Evolutionary conservation across 2,797 vertebrate genomes (phyloP).

Genomic region (Gymnoscopelus microlampas): DNA sequence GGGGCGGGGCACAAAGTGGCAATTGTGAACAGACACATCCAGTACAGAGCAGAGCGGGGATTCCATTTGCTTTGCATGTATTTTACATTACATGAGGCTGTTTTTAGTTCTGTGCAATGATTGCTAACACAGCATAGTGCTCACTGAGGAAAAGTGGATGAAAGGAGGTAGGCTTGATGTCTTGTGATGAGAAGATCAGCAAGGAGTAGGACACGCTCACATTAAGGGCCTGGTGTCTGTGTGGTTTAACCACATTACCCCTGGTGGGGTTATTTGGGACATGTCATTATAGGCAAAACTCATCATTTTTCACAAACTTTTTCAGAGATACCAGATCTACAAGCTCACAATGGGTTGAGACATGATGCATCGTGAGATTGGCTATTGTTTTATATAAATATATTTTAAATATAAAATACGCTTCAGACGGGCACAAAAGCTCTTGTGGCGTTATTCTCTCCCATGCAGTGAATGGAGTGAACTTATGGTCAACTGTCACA

Average conservation of each 20-base stretch:
- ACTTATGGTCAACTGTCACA: background rate
- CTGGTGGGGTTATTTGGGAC: too few relatives aligned
- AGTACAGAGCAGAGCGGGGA: conserved; percentile 13
- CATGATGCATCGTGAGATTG: too few relatives aligned
- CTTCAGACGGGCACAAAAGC: background rate
- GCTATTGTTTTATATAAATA: too few relatives aligned
- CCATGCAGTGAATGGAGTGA: background rate
- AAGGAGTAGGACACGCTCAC: background rate
- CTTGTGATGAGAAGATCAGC: background rate
- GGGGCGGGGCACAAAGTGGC: conserved; percentile 48
- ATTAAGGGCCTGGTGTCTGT: background rate
- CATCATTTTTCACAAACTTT: too few relatives aligned
- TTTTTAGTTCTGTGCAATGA: conserved; percentile 17
- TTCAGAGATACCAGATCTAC: too few relatives aligned
- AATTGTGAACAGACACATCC: conserved; percentile 44
- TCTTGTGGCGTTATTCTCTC: background rate
- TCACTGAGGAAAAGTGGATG: background rate
- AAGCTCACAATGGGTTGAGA: too few relatives aligned
- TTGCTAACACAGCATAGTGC: conserved; percentile 20
- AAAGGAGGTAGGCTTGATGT: background rate
- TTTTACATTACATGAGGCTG: conserved; percentile 7
- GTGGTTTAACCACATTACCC: background rate
- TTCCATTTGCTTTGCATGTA: conserved; percentile 35
- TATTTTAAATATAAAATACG: background rate
- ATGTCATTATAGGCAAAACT: too few relatives aligned